A percentile compares a stretch with the other conserved stretches of the same genome.
Evolutionary conservation across 2,797 vertebrate species (phyloP).

Genomic region (Triplophysa yarkandensis): DNA sequence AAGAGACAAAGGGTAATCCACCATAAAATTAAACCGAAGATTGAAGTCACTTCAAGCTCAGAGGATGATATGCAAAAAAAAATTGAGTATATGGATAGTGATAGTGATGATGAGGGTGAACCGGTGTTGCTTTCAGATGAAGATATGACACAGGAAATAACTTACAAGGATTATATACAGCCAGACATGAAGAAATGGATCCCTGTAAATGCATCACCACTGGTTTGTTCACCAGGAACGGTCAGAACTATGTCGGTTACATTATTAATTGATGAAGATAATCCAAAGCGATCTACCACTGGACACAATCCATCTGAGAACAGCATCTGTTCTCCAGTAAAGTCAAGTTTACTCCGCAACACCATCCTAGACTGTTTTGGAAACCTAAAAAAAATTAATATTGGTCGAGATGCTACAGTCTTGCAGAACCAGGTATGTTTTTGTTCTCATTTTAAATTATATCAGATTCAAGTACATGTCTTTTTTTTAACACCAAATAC

Average conservation of each 20-base stretch:
- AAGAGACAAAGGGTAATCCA: constrained; percentile 19
- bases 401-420: constrained; percentile 46
- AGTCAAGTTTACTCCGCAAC: constrained; percentile 18
- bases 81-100: constrained; percentile 57
- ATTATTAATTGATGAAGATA: constrained; percentile 37
- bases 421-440: constrained; percentile 49
- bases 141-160: not conserved
- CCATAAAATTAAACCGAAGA: not conserved
- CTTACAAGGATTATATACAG: constrained; percentile 39
- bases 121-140: not conserved
- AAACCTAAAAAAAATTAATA: constrained; percentile 43
- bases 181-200: constrained; percentile 81
- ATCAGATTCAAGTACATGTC: not conserved
- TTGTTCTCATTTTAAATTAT: not conserved
- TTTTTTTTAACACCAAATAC: not conserved
- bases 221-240: not conserved
- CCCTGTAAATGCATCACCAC: constrained; percentile 57
- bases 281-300: not conserved
- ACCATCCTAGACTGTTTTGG: constrained; percentile 63
- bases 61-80: constrained; percentile 43
- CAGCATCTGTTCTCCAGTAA: not conserved
- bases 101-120: constrained; percentile 53
- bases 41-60: not conserved
- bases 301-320: not conserved
- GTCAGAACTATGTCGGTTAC: constrained; percentile 51